Conservation (phyloP, 2,113 vertebrate genomes). For the Sylvicapra grimmia region DNA sequence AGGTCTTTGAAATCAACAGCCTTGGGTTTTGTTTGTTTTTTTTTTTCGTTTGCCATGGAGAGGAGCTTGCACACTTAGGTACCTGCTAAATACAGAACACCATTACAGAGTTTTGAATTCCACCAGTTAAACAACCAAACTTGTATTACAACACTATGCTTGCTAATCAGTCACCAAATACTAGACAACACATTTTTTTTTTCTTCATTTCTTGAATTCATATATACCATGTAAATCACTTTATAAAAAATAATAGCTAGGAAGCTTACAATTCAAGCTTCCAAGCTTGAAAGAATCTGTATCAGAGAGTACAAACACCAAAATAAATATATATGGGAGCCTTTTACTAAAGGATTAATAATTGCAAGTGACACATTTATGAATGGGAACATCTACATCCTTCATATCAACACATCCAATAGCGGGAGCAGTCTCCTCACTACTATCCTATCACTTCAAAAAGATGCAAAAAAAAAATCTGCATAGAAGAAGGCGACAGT, state of each 20-base stretch:
- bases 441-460: neutral
- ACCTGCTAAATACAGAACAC: slow-evolving; percentile 16
- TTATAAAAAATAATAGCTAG: neutral
- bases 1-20: neutral
- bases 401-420: neutral
- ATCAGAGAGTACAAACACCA: neutral
- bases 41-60: neutral
- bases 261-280: slow-evolving; percentile 13
- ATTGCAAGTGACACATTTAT: neutral
- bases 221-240: neutral
- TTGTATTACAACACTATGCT: neutral
- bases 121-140: neutral
- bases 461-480: neutral
- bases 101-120: neutral
- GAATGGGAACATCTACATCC: neutral
- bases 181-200: neutral
- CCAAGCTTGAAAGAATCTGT: neutral
- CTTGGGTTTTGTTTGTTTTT: neutral
- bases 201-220: neutral
- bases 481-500: neutral
- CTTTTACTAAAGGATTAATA: neutral
- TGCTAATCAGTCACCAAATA: neutral
- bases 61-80: neutral
- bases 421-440: neutral
- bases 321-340: neutral